Evolutionary conservation across 2,888 invertebrate genomes (phyloP), one percentile per base, ranked within the genome.

Genomic region (Chrysolina americana): DNA sequence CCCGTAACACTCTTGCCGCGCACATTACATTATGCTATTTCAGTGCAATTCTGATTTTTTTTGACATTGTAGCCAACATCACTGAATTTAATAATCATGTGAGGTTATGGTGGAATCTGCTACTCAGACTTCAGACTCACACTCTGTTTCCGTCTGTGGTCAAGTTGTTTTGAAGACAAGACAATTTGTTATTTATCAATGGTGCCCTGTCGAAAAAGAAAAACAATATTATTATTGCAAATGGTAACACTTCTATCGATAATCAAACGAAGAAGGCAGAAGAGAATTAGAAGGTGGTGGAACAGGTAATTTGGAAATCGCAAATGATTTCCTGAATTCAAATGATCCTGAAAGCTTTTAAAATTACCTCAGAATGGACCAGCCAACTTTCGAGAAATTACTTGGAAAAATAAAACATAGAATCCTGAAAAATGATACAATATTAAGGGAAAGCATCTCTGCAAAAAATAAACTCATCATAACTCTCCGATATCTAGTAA

Each of bases 401-500:
- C 44, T 75, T 1, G 36, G 41, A 41, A 73, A 68, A 71, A 75
- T 75, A 62, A 44, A 65, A 65, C 65, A 72, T 17, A 74, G 71
- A 50, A n/a, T n/a, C n/a, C n/a, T n/a, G n/a, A n/a, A n/a, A n/a
- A n/a, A 74, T 74, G n/a, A 68, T 63, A 47, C 44, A 44, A 44
- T 44, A 44, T 44, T 44, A 44, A 44, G 44, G 44, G 44, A 44
- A 44, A 44, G 44, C 44, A 13, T 44, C 44, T 44, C 44, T 44
- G 44, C 44, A 44, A 44, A 47, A 70, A 21, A 56, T 36, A 74
- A 71, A 71, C 53, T 76, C 23, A 68, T 74, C 21, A 68, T 76
- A 23, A 71, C 76, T 63, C 71, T 70, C 41, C 64, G 76, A 65
- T 76, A 66, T 44, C 66, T 76, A 41, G 76, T 74, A 23, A 76